phyloP scores from a whole-genome alignment of 2,797 vertebrate species.

The Chrosomus eos region DNA sequence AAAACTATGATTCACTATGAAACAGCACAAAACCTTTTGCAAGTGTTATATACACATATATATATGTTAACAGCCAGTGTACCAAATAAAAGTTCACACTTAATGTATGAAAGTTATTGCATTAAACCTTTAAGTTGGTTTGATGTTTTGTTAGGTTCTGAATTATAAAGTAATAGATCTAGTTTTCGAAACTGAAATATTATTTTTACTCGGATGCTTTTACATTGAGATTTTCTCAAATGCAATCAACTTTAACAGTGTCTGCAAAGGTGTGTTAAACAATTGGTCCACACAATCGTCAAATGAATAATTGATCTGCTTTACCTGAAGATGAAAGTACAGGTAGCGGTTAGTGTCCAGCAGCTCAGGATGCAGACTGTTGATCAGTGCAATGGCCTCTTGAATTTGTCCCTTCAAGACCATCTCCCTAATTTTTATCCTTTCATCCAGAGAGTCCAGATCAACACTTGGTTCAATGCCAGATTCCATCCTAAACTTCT shows the following conservation, averaged over 20 bases:
- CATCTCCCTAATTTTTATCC: constrained; percentile 98
- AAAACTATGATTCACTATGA: not conserved
- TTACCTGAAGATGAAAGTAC: constrained; percentile 96
- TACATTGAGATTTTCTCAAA: not conserved
- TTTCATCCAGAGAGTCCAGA: constrained; percentile 94
- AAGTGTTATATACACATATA: not conserved
- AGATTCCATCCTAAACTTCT: constrained; percentile 98
- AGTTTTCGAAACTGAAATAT: not conserved
- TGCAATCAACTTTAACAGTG: not conserved
- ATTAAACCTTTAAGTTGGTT: not conserved
- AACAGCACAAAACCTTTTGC: not conserved
- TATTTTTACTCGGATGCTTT: not conserved
- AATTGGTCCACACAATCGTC: not conserved
- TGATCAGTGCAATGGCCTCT: constrained; percentile 95
- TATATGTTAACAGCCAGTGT: not conserved
- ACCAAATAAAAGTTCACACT: not conserved
- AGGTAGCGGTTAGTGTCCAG: constrained; percentile 97
- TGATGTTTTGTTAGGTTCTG: not conserved
- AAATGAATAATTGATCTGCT: not conserved
- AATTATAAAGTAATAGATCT: not conserved
- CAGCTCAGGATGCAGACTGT: constrained; percentile 95
- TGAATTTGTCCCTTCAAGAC: constrained; percentile 97
- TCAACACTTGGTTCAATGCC: constrained; percentile 97
- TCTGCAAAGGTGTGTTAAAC: not conserved
- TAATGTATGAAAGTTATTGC: not conserved